Conservation (phyloP, 2,113 vertebrate genomes). For the Seriola aureovittata region DNA sequence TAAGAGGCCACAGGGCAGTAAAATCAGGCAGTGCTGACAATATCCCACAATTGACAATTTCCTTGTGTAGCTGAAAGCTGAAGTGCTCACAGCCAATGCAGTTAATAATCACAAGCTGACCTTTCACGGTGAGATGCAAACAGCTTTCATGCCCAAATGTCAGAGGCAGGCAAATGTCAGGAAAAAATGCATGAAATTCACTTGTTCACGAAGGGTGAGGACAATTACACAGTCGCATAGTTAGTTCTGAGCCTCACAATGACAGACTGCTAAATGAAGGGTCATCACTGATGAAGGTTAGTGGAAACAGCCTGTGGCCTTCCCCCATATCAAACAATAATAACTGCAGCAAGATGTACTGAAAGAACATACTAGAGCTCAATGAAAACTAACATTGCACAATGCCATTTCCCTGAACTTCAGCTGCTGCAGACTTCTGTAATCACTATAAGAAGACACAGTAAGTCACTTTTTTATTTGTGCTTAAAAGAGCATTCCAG, state of each 20-base stretch:
- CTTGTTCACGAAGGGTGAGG: constrained; percentile 10
- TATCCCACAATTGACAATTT: neutral
- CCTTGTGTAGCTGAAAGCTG: constrained; percentile 33
- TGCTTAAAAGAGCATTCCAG: too few relatives aligned
- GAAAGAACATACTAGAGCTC: neutral
- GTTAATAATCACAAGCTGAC: constrained; percentile 73
- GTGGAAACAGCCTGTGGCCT: constrained; percentile 17
- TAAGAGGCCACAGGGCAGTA: constrained; percentile 22
- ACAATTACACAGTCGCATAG: constrained; percentile 26
- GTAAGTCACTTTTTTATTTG: neutral
- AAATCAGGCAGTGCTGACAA: constrained; percentile 1
- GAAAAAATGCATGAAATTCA: constrained; percentile 60
- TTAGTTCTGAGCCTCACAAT: constrained; percentile 16
- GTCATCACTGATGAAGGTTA: constrained; percentile 26
- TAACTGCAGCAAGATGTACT: constrained; percentile 1
- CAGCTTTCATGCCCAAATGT: constrained; percentile 78
- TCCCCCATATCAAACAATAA: constrained; percentile 11
- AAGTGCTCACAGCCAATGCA: constrained; percentile 13
- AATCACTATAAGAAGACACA: neutral
- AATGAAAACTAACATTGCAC: neutral
- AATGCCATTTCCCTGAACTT: constrained; percentile 12
- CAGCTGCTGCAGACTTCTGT: neutral
- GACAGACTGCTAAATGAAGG: constrained; percentile 14
- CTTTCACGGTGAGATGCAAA: constrained; percentile 69
- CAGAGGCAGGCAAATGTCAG: constrained; percentile 72